These are phyloP conservation scores for Myotis findleyi DNA, from an alignment of 2,797 vertebrate genomes.

Conservation along the genomic window DNA sequence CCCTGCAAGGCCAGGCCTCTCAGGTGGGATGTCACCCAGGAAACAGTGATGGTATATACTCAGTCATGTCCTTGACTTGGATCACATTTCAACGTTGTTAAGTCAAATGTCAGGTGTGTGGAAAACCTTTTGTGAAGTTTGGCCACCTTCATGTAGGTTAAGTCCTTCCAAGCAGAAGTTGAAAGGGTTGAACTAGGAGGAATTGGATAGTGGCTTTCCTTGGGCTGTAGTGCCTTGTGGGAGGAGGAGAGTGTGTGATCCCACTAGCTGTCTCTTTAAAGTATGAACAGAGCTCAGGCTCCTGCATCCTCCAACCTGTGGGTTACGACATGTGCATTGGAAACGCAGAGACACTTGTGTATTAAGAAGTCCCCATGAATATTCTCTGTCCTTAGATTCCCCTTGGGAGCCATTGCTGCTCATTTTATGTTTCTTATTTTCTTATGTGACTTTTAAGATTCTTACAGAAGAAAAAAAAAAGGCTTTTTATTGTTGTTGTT, in stretches of 20 bases:
- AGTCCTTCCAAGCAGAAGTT: background rate
- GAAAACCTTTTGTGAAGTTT: slow-evolving; percentile 5
- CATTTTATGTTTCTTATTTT: slow-evolving; percentile 86
- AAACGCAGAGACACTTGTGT: slow-evolving; percentile 71
- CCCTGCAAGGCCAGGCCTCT: background rate
- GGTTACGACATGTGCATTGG: slow-evolving; percentile 62
- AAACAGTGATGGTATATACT: background rate
- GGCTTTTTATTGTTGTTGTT: slow-evolving; percentile 23
- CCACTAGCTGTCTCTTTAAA: slow-evolving; percentile 64
- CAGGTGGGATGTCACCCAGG: background rate
- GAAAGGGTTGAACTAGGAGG: background rate
- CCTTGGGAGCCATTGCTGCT: slow-evolving; percentile 76
- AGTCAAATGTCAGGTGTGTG: background rate
- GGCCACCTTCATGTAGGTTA: accelerated
- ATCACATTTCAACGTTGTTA: background rate
- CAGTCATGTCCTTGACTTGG: background rate
- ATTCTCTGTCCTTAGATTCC: slow-evolving; percentile 71
- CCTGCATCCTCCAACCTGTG: slow-evolving; percentile 49
- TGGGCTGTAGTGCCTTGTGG: slow-evolving; percentile 42
- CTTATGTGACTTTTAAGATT: slow-evolving; percentile 81
- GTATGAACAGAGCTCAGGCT: slow-evolving; percentile 59
- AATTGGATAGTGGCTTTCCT: accelerated
- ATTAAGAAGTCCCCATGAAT: slow-evolving; percentile 79
- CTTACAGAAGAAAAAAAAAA: slow-evolving; percentile 48
- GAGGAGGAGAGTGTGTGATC: slow-evolving; percentile 38